phyloP scores from a whole-genome alignment of 2,797 vertebrate species.

The Avahi laniger region DNA sequence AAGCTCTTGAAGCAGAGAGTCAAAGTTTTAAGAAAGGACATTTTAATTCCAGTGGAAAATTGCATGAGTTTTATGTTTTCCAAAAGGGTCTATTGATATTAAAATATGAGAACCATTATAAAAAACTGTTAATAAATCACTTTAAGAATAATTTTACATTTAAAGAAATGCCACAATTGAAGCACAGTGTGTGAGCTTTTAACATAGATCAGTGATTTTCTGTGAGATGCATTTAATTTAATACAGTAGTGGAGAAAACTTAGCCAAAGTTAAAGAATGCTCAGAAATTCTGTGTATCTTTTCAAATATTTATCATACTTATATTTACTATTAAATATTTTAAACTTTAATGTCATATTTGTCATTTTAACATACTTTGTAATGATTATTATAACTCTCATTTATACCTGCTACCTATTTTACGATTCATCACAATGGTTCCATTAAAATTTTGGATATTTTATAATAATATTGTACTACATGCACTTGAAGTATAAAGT shows the following conservation, averaged over 20 bases:
- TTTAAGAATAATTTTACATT: constrained; percentile 8
- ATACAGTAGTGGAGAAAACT: neutral
- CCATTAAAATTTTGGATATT: neutral
- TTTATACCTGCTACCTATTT: neutral
- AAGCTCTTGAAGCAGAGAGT: neutral
- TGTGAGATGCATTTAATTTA: neutral
- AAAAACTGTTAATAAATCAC: neutral
- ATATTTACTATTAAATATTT: neutral
- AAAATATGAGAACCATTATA: neutral
- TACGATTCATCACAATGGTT: neutral
- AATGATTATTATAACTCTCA: neutral
- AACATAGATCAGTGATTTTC: neutral
- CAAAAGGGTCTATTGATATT: neutral
- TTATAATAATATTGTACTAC: neutral
- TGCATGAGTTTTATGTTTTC: neutral
- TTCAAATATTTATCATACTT: neutral
- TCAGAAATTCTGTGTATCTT: constrained; percentile 10
- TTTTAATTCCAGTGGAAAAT: constrained; percentile 19
- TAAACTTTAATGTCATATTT: neutral
- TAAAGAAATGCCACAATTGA: neutral
- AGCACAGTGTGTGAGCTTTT: neutral
- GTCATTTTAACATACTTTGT: neutral
- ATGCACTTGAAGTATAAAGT: neutral
- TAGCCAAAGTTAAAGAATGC: neutral
- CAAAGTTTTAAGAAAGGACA: neutral